Base-by-base conservation (phyloP, 2,113 vertebrate species). In the Triplophysa siluroides region DNA sequence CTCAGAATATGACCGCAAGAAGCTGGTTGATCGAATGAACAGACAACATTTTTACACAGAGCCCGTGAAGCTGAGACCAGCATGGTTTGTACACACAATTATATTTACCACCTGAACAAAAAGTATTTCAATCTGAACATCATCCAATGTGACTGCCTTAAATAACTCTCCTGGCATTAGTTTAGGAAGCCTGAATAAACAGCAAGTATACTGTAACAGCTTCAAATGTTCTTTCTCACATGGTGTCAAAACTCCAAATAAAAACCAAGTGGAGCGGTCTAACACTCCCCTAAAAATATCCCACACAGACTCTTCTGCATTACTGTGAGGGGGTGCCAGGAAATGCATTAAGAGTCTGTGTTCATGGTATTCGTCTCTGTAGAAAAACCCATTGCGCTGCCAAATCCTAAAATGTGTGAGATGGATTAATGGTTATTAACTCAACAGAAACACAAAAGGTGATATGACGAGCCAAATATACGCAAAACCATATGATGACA, bases 211-310 rank as follows among this genome's bases (percentile, higher is more conserved):
- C 71, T 61, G 71, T 60, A 61, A 54, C 71, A 74, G 54, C 54
- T 58, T 19, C 11, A 14, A 72, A 72, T 72, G 50, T 58, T 50
- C 12, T 12, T 19, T 21, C 52, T 24, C 33, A 38, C 24, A 72
- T n/a, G 54, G 52, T 72, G 70, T 58, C 52, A 72, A 72, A 72
- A 58, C 29, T 58, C 70, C 38, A 71, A 54, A 71, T 71, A 7
- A 71, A 29, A 69, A 54, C 9, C 18, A 18, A 71, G 18, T 12
- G 11, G 43, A 72, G 11, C 8, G n/a, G 70, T 12, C 70, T 58
- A 58, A 72, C 16, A 50, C 52, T 72, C 24, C 24, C 29, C 19
- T 21, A 9, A 38, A 72, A 72, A 72, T 13, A 9, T 71, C 19
- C 5, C 47, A 33, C 69, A 38, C n/a, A 52, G 19, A 54, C 45